These are phyloP conservation scores for Harpalus rubripes DNA, from an alignment of 2,888 invertebrate species.

Conservation along the genomic window DNA sequence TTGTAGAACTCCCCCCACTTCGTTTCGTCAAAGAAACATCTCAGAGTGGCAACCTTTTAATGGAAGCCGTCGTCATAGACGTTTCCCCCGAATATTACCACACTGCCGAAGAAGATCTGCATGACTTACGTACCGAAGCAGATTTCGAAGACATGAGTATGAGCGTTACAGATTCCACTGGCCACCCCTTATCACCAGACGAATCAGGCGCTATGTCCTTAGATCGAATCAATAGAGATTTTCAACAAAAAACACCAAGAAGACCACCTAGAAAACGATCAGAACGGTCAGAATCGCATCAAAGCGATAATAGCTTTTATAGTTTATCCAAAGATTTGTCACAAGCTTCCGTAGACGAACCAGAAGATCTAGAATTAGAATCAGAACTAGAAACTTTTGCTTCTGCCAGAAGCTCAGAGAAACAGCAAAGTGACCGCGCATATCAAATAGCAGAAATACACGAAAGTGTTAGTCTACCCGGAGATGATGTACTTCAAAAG, in stretches of 20 bases:
- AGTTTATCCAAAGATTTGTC: slow-evolving; percentile 83
- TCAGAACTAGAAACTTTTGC: slow-evolving; percentile 84
- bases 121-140: slow-evolving; percentile 90
- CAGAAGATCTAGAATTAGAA: slow-evolving; percentile 81
- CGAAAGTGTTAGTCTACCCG: slow-evolving; percentile 76
- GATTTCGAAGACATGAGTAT: slow-evolving; percentile 92
- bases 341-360: slow-evolving; percentile 81
- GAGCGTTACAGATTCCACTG: slow-evolving; percentile 87
- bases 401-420: slow-evolving; percentile 82
- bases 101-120: slow-evolving; percentile 85
- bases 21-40: slow-evolving; percentile 94
- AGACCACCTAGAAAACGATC: slow-evolving; percentile 83
- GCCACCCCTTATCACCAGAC: slow-evolving; percentile 75
- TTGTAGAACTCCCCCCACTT: slow-evolving; percentile 91
- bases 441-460: slow-evolving; percentile 76
- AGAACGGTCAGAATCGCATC: slow-evolving; percentile 82
- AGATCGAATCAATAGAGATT: slow-evolving; percentile 79
- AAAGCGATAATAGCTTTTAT: slow-evolving; percentile 82
- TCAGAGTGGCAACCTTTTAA: slow-evolving; percentile 90
- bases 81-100: slow-evolving; percentile 91
- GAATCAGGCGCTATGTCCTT: slow-evolving; percentile 74
- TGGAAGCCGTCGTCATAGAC: slow-evolving; percentile 95
- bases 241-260: slow-evolving; percentile 78
- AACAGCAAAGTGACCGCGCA: slow-evolving; percentile 74
- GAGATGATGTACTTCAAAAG: slow-evolving; percentile 73